These are phyloP conservation scores for Etheostoma nigrum DNA, from an alignment of 2,797 vertebrate genomes.

Conservation along the genomic window DNA sequence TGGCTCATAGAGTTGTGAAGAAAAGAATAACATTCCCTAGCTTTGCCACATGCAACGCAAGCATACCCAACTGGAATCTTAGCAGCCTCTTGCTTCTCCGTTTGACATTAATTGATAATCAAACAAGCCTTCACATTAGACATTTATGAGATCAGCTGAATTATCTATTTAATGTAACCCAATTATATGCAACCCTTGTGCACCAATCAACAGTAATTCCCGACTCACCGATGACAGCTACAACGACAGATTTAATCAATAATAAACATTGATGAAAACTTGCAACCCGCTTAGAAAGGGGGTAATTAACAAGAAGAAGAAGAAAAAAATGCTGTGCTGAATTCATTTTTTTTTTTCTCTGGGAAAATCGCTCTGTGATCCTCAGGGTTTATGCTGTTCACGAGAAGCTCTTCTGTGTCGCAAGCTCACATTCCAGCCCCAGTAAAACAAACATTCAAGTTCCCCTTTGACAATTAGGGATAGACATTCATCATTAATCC, in stretches of 20 bases:
- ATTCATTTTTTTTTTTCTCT: constrained; percentile 37
- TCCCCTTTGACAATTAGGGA: constrained; percentile 63
- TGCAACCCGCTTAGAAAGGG: constrained; percentile 56
- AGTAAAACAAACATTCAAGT: constrained; percentile 58
- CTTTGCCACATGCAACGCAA: constrained; percentile 27
- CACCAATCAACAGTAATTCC: constrained; percentile 80
- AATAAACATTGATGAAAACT: constrained; percentile 76
- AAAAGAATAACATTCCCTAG: not conserved
- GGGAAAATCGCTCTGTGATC: constrained; percentile 26
- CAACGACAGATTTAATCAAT: constrained; percentile 77
- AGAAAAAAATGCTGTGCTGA: constrained; percentile 29
- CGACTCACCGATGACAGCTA: constrained; percentile 71
- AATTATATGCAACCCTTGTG: constrained; percentile 79
- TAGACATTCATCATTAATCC: constrained; percentile 61
- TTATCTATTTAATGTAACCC: constrained; percentile 83
- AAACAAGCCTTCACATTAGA: constrained; percentile 81
- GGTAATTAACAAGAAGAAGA: constrained; percentile 62
- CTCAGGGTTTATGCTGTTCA: not conserved
- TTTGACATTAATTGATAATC: constrained; percentile 83
- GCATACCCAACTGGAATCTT: constrained; percentile 56
- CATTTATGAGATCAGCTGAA: constrained; percentile 83
- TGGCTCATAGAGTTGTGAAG: not conserved
- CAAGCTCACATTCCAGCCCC: constrained; percentile 22
- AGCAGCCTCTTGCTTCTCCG: constrained; percentile 62
- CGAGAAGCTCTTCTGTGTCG: constrained; percentile 4